Evolutionary conservation across 2,113 vertebrate species (phyloP), one percentile per base, ranked within the genome.

Genomic region (Xiphorhynchus elegans): DNA sequence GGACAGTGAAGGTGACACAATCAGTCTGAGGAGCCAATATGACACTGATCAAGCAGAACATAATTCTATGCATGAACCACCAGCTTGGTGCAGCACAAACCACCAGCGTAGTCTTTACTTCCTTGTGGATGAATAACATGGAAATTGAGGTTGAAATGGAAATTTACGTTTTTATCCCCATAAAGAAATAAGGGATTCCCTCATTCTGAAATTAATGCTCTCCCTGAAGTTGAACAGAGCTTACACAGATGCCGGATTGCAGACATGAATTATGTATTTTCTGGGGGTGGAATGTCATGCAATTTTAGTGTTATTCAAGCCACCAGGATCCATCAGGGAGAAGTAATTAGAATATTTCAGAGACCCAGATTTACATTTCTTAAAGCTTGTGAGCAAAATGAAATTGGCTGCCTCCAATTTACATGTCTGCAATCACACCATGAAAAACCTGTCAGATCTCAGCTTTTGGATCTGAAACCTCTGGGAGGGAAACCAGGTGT

Each of bases 201-300:
- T 97, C 92, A 53, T 86, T 96, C 95, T 85, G 76, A 94, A 93
- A 94, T 96, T 66, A 92, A 92, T 69, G 56, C 74, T 89, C 85
- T 73, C 58, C 62, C 55, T 91, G 67, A 95, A 96, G 66, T 53
- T 82, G 78, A 93, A 77, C 72, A 90, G 82, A 73, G 75, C 53
- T 77, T 52, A 77, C 93, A 81, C 89, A 81, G 78, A 89, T 90
- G 82, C 69, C 92, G 85, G 82, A 64, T 80, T 95, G 80, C 52
- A 85, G 56, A 72, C 58, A 93, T 95, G 90, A 97, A 97, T 97
- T 91, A 97, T 95, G 90, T 18, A 96, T 97, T 95, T 97, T 94
- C 78, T 91, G 95, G 72, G 90, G 94, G 94, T 90, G 90, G 92
- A 94, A 91, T 86, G 81, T 90, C 92, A 94, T 76, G 92, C 82